Evolutionary conservation across 2,888 invertebrate genomes (phyloP), one percentile per base, ranked within the genome.

Genomic region (Muschampia plurimacula): DNA sequence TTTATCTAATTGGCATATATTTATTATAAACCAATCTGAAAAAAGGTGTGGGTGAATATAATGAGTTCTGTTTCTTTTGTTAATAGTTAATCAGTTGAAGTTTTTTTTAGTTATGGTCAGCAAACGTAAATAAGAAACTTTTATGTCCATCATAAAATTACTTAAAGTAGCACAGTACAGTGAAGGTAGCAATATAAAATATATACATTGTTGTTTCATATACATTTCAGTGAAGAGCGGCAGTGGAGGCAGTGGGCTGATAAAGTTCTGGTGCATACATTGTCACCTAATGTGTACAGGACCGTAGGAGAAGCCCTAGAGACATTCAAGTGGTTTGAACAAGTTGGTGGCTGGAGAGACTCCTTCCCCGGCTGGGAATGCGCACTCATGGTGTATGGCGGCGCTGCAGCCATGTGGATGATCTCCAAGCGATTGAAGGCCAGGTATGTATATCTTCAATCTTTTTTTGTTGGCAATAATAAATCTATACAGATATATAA

Each of bases 221-320:
- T 5, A 22, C 28, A 8, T 77, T 95, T 63, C 83, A 99, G 99
- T 57, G 97, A 97, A 79, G 99, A 99, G 89, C 96, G 98, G 49
- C 97, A 98, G 83, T 99, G 99, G 99, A 95, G 99, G 65, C 96
- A 97, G 83, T 99, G 99, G 99, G 97, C 97, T 0, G 99, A 99
- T 87, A 95, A 96, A 66, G 96, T 97, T 57, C 95, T 99, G 1
- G 99, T 99, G 0, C 99, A 99, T 86, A 96, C 97, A 0, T 94
- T 99, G 49, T 99, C 99, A 0, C 99, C 99, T 0, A 99, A 99
- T 89, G 98, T 99, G 44, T 99, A 99, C 86, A 96, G 99, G 73
- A 98, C 98, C 0, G 89, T 96, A 0, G 90, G 93, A 0, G 99
- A 99, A 92, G 96, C 99, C 0, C 88, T 98, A 32, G 97, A 98